Evolutionary conservation across 1,140 invertebrate genomes (phyloP), one percentile per base, ranked within the genome.

Genomic region (Saccostrea glomerata): DNA sequence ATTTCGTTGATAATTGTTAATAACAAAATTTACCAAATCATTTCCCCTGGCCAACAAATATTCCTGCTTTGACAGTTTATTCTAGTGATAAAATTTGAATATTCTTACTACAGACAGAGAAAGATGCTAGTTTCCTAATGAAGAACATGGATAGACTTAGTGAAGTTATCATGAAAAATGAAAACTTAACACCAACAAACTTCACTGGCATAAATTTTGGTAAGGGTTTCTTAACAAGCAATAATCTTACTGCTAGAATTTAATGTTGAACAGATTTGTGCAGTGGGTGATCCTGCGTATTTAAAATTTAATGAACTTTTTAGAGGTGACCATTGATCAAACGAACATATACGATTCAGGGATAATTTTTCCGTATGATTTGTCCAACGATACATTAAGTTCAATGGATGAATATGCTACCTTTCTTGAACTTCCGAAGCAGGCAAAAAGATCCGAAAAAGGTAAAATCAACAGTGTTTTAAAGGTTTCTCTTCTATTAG

Each of bases 131-230:
- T 36, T 30, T 13, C 9, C 2, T 77, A 15, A 4, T 77, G 15
- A 77, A 77, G 23, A 77, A 30, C 15, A 77, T 77, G 70, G 70
- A 77, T 25, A 77, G 30, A 17, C 70, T 77, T 15, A 77, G 70
- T 30, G 70, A 77, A 77, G 13, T 30, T 3, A 13, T 77, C 30
- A 30, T 77, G 3, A 77, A 36, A 77, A 77, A 30, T 25, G 30
- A 30, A 25, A 12, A 77, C 58, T 1, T 63, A 30, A 77, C 70
- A 6, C 11, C 9, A 36, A 30, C 30, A 25, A 77, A 77, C 5
- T 77, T 77, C 70, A 77, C 7, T 36, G 70, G 70, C 25, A 11
- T 15, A 15, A 77, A 77, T 36, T 77, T 77, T 77, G 70, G 70
- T 77, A 77, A 25, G 23, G 20, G 5, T 36, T 25, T 15, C 12